Percentiles rank a stretch among this genome's conserved stretches.
phyloP scores from a whole-genome alignment of 2,797 vertebrate genomes.

The Crenuchus spilurus region DNA sequence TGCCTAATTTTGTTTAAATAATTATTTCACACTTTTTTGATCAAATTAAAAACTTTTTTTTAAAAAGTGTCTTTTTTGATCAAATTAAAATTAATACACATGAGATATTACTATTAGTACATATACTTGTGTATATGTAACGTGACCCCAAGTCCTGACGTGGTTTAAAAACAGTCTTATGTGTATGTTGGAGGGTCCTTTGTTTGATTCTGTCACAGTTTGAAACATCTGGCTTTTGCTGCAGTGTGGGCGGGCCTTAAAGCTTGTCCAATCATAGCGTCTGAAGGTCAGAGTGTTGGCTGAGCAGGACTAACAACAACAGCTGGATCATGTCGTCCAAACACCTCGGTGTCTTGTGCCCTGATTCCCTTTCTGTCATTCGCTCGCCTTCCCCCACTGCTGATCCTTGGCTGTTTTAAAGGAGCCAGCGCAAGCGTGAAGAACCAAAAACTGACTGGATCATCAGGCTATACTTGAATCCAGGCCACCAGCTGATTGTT shows the following conservation, averaged over 20 bases:
- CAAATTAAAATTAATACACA: no score
- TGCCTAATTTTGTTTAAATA: no score
- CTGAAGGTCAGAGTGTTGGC: conserved; percentile 34
- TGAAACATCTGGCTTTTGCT: conserved; percentile 72
- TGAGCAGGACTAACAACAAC: conserved; percentile 42
- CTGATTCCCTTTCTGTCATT: background rate
- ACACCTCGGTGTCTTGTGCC: conserved; percentile 13
- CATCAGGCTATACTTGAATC: background rate
- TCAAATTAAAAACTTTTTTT: no score
- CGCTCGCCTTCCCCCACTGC: background rate
- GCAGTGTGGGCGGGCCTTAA: conserved; percentile 41
- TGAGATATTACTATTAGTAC: no score
- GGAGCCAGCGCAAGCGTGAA: no score
- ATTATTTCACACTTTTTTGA: no score
- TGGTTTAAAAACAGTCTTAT: no score
- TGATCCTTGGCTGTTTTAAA: background rate
- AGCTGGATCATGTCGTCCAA: conserved; percentile 44
- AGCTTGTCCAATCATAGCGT: conserved; percentile 46
- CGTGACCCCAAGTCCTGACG: no score
- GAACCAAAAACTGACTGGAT: background rate
- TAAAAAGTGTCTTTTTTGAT: no score
- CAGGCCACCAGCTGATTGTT: background rate
- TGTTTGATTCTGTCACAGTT: conserved; percentile 67
- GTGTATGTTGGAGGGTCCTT: conserved; percentile 46
- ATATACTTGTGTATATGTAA: no score